phyloP scores from a whole-genome alignment of 1,140 invertebrate genomes.

The Hylaeus volcanicus region DNA sequence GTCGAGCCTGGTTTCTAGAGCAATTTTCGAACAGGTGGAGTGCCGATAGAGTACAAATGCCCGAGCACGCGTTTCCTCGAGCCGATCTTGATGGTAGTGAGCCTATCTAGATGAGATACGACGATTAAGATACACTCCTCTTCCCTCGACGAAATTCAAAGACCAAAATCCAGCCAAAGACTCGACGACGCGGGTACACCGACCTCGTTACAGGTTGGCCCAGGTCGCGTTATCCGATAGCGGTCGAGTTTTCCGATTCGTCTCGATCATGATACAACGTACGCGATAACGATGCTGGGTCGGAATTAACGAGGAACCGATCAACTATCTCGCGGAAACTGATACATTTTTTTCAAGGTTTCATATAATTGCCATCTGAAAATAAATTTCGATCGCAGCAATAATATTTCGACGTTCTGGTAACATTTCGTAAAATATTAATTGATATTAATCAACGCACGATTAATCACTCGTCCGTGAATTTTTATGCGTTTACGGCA shows the following conservation, averaged over 20 bases:
- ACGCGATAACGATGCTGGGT: conserved; percentile 23
- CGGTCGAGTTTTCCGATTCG: conserved; percentile 29
- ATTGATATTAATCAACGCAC: too few species aligned
- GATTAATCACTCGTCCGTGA: too few species aligned
- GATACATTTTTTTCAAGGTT: too few species aligned
- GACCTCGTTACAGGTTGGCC: conserved; percentile 71
- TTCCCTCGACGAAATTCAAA: conserved; percentile 73
- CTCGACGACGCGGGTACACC: conserved; percentile 50
- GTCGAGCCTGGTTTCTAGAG: not conserved
- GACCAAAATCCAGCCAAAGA: conserved; percentile 73
- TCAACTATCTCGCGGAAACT: not conserved
- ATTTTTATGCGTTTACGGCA: too few species aligned
- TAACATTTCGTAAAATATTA: too few species aligned
- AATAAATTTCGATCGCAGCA: too few species aligned
- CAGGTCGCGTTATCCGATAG: conserved; percentile 68
- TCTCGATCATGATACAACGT: conserved; percentile 5
- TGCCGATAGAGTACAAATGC: not conserved
- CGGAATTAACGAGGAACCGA: conserved; percentile 20
- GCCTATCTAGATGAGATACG: conserved; percentile 79
- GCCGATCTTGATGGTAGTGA: conserved; percentile 75
- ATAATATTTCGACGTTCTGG: too few species aligned
- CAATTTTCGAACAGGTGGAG: not conserved
- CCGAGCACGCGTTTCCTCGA: conserved; percentile 37
- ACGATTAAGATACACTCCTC: conserved; percentile 77
- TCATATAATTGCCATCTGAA: not conserved